Percentiles rank a stretch among this genome's conserved stretches.
These are phyloP conservation scores for Pedetes capensis DNA, from an alignment of 2,113 vertebrate genomes.

Conservation along the genomic window DNA sequence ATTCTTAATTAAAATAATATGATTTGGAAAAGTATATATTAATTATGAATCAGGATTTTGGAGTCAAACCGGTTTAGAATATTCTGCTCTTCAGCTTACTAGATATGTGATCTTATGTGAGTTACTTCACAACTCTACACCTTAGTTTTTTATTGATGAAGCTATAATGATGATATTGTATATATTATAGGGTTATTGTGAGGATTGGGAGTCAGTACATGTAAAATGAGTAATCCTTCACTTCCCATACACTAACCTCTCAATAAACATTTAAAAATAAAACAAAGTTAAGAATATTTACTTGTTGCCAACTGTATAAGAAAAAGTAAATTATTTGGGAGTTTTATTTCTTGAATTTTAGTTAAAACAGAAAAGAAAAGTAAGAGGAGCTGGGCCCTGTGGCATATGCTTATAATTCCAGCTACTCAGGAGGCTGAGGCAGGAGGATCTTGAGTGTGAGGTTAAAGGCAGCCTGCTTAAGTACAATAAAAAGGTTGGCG, in stretches of 20 bases:
- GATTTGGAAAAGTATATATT: slow-evolving; percentile 40
- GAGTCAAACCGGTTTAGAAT: background rate
- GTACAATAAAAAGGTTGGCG: too few species aligned
- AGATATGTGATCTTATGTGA: background rate
- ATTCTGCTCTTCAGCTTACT: background rate
- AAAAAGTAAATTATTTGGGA: background rate
- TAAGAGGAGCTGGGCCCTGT: too few species aligned
- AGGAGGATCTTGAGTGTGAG: too few species aligned
- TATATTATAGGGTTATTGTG: too few species aligned
- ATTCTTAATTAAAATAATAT: slow-evolving; percentile 4
- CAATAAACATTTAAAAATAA: background rate
- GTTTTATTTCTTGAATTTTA: background rate
- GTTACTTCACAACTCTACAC: background rate
- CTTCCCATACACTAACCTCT: background rate
- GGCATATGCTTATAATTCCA: too few species aligned
- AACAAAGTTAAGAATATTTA: background rate
- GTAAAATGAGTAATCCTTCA: background rate
- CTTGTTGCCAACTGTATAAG: background rate
- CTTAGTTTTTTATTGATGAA: background rate
- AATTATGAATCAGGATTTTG: background rate
- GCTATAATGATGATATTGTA: background rate
- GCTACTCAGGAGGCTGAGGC: too few species aligned
- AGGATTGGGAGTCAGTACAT: background rate
- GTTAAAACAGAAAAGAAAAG: too few species aligned
- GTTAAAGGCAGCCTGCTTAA: too few species aligned